A percentile compares a stretch with the other conserved stretches of the same genome.
Evolutionary conservation across 1,140 invertebrate genomes (phyloP).

Genomic region (Bombus pyrosoma): DNA sequence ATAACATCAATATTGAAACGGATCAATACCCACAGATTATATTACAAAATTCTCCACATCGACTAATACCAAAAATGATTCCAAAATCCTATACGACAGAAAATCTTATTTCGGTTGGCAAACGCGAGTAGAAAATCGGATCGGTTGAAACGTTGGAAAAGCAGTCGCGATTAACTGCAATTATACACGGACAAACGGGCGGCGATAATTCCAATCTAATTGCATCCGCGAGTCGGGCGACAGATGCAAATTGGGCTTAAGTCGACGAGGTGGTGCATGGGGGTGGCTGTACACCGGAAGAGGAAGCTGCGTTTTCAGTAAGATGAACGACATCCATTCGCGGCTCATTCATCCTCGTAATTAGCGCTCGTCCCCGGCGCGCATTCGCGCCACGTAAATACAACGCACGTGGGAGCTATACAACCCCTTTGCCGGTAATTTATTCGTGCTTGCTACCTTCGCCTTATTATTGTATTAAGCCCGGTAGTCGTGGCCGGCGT

Average conservation of each 20-base stretch:
- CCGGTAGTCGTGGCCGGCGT: slow-evolving; percentile 25
- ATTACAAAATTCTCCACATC: too few relatives aligned
- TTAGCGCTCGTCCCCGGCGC: slow-evolving; percentile 55
- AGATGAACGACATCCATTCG: slow-evolving; percentile 62
- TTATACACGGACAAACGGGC: slow-evolving; percentile 36
- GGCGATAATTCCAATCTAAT: slow-evolving; percentile 56
- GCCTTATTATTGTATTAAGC: slow-evolving; percentile 62
- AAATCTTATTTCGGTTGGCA: background rate
- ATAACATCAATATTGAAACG: too few relatives aligned
- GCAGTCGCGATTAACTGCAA: slow-evolving; percentile 43
- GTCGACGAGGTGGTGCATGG: slow-evolving; percentile 17
- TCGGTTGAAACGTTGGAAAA: background rate
- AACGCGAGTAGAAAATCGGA: background rate
- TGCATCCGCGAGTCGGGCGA: slow-evolving; percentile 47
- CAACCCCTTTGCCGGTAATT: slow-evolving; percentile 49
- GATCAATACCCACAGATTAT: too few relatives aligned
- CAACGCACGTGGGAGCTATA: slow-evolving; percentile 60
- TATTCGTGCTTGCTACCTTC: slow-evolving; percentile 44
- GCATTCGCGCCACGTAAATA: slow-evolving; percentile 56
- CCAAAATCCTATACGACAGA: background rate
- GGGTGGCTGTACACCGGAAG: slow-evolving; percentile 28
- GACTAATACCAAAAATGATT: too few relatives aligned
- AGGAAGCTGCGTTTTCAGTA: slow-evolving; percentile 58
- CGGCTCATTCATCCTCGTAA: slow-evolving; percentile 62
- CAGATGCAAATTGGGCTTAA: slow-evolving; percentile 63